Base-by-base conservation (phyloP, 1,140 invertebrate species). In the Campoletis sonorensis region DNA sequence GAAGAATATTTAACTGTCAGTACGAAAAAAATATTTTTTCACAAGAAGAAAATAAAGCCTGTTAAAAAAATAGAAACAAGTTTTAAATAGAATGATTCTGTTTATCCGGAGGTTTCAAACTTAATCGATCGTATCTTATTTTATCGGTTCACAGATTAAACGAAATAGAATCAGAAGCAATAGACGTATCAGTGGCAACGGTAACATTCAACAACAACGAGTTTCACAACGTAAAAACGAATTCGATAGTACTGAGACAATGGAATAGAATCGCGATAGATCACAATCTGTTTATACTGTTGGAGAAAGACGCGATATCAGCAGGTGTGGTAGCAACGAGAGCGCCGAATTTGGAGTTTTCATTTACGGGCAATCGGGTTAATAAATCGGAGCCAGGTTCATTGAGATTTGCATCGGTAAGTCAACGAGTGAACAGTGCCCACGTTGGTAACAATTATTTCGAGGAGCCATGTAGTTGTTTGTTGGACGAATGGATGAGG, bases 231-330 rank as follows among this genome's bases (percentile, higher is more conserved):
- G 90, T 96, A 7, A 90, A 91, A 26, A 89, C 91, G 15, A 89
- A 89, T 37, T 93, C 94, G 23, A 93, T 96, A 37, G 91, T 91
- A 23, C 87, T 96, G 13, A 91, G 93, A 10, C 92, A 94, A 8
- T 95, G 94, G 94, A 95, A 94, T 85, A 92, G 90, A 81, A 91
- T 96, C 16, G 86, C 89, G 10, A 93, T 96, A 82, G 93, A 94
- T 75, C 89, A 93, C 77, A 96, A 96, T 84, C 92, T 93, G 21
- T 95, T 96, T 84, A 88, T 93, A 27, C 87, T 91, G 33, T 83
- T 96, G 4, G 91, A 93, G 11, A 79, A 89, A 0, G 91, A 94
- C 58, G 93, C 94, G 26, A 93, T 96, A 76, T 87, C 87, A 4
- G 86, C 90, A 0, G 83, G 89, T 86, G 81, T 89, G 82, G 81